Evolutionary conservation across 2,113 vertebrate species (phyloP), one percentile per base, ranked within the genome.

Genomic region (Ochotona curzoniae): DNA sequence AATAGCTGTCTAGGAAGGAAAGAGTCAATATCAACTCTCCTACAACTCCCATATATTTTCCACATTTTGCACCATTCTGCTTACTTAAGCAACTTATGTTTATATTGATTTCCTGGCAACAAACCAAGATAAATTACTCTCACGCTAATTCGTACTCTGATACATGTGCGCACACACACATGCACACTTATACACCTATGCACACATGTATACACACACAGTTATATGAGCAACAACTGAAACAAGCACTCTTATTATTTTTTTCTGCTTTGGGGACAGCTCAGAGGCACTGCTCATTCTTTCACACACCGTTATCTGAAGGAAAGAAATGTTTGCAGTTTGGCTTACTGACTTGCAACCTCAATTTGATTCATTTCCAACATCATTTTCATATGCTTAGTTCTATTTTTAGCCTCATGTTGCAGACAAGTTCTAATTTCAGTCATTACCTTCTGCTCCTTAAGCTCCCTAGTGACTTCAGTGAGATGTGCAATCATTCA

Each of bases 381-480:
- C 54, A 82, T 15, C 23, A 69, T 30, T 66, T 91, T 91, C 60
- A 30, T 63, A 61, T 28, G 57, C 87, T 60, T 83, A 71, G 71
- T 75, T 83, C 47, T 73, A 76, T 79, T 83, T 94, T 90, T 85
- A 21, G 80, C 32, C 66, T 32, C 20, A 86, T 49, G 30, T 51
- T 88, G 87, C 54, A 94, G 67, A 88, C 54, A 93, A 88, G 47
- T 83, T 96, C 82, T 94, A 91, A 82, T 75, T 75, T 91, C 70
- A 78, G 38, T 61, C n/a, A 28, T 87, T 90, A 88, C 60, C 66
- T 92, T 44, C 57, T 83, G 87, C 64, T 86, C 81, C 44, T 83
- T 30, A 73, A 91, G 30, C 64, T 84, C 54, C 61, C 79, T 60
- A 32, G 78, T 57, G 61, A 94, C 71, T 94, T 93, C 67, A 91